Base-by-base conservation (phyloP, 2,888 invertebrate species). In the Auanema sp. region DNA sequence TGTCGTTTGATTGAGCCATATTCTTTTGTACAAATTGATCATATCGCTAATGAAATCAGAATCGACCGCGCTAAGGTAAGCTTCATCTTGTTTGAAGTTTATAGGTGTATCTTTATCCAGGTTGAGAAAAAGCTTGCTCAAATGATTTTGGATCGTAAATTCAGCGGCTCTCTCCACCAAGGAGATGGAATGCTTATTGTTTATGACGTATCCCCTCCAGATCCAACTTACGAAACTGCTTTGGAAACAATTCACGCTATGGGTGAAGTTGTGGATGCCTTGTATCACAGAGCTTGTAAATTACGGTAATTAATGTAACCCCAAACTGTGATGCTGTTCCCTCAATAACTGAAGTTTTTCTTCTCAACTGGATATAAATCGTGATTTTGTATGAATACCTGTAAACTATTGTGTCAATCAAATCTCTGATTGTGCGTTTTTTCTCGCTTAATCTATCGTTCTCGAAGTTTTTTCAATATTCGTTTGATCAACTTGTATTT, bases 101-200 rank as follows among this genome's bases (percentile, higher is more conserved):
- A n/a, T n/a, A n/a, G n/a, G n/a, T n/a, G n/a, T n/a, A n/a, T n/a
- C n/a, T n/a, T 64, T 70, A 42, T 60, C n/a, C n/a, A 76, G 87
- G 97, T 99, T 58, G 98, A 99, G 86, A 94, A 95, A 87, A 99
- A 99, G 86, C 87, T 99, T 65, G 97, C 97, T 56, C 98, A 98
- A 87, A 99, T 99, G 98, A 98, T 99, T 84, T 87, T 99, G 85
- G 98, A 99, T 86, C 93, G 93, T 84, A 98, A 97, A 86, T 90
- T 98, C 78, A 85, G 85, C 78, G 87, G 87, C 79, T 70, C 67
- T 78, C 88, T 99, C 76, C 97, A 99, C 87, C 98, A 99, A 87
- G 97, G 96, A 66, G 93, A 92, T 85, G 97, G 97, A 68, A 94
- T 98, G 58, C 87, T 99, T 70, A 93, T 98, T 82, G 93, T 99